Percentiles rank a stretch among this genome's conserved stretches.
Conservation (phyloP, 2,888 invertebrate species). For the Petrophora chlorosata region DNA sequence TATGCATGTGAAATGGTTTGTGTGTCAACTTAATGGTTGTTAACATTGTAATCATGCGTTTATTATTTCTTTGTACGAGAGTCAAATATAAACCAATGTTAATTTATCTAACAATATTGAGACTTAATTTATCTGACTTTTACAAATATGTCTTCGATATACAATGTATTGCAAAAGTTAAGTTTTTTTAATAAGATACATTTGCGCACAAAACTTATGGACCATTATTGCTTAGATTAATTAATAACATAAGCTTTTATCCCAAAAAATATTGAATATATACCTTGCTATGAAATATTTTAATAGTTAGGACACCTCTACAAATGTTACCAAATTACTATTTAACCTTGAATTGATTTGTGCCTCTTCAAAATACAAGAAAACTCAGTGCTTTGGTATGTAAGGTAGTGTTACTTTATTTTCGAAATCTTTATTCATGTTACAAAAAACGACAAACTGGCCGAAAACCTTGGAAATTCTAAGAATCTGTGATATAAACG, state of each 20-base stretch:
- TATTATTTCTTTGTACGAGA: slow-evolving; percentile 10
- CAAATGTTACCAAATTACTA: slow-evolving; percentile 68
- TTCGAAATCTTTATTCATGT: slow-evolving; percentile 48
- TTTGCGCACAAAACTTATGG: slow-evolving; percentile 30
- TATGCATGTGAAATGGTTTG: slow-evolving; percentile 7
- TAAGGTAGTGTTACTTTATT: slow-evolving; percentile 45
- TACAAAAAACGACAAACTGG: slow-evolving; percentile 42
- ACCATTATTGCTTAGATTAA: slow-evolving; percentile 26
- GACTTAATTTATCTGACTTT: slow-evolving; percentile 15
- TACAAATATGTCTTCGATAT: slow-evolving; percentile 27
- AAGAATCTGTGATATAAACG: slow-evolving; percentile 67
- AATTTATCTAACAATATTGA: slow-evolving; percentile 17
- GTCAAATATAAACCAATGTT: slow-evolving; percentile 17
- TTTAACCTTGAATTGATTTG: slow-evolving; percentile 47
- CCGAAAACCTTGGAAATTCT: slow-evolving; percentile 54
- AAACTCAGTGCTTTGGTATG: slow-evolving; percentile 44
- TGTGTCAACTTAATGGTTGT: slow-evolving; percentile 14
- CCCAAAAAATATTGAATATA: slow-evolving; percentile 30
- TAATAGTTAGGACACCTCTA: slow-evolving; percentile 43
- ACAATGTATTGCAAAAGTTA: slow-evolving; percentile 19
- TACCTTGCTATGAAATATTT: slow-evolving; percentile 30
- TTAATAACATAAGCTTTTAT: slow-evolving; percentile 32
- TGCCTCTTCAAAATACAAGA: slow-evolving; percentile 56
- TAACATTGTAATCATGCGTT: slow-evolving; percentile 18
- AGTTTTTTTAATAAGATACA: slow-evolving; percentile 16